These are phyloP conservation scores for Aspidoscelis tigris DNA, from an alignment of 2,113 vertebrate genomes.

Conservation along the genomic window DNA sequence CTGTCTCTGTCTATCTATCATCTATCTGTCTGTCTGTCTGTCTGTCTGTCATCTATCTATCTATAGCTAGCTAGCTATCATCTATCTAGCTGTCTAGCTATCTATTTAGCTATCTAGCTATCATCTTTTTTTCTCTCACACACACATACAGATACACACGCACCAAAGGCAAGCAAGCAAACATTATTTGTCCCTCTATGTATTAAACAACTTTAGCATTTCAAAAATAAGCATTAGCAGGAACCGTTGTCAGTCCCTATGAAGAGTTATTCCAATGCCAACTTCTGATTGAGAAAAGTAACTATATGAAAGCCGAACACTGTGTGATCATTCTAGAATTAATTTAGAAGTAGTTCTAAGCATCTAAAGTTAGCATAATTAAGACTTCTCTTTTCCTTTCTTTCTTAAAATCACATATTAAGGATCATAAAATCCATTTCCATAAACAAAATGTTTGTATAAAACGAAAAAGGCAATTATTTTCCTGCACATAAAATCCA, in stretches of 20 bases:
- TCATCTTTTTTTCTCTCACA: too few species aligned
- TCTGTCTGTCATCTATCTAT: too few species aligned
- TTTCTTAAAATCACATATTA: slow-evolving; percentile 50
- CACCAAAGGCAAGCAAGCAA: not conserved
- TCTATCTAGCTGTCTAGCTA: too few species aligned
- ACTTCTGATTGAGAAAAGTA: slow-evolving; percentile 26
- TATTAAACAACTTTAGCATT: not conserved
- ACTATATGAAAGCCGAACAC: slow-evolving; percentile 45
- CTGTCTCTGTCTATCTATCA: too few species aligned
- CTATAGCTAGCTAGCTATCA: too few species aligned
- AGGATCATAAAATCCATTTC: slow-evolving; percentile 63
- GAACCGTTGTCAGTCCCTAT: not conserved
- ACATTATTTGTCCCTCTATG: not conserved
- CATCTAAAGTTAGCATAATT: slow-evolving; percentile 66
- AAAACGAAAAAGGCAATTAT: slow-evolving; percentile 80
- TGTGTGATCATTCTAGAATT: slow-evolving; percentile 57
- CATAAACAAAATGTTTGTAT: slow-evolving; percentile 69
- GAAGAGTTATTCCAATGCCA: not conserved
- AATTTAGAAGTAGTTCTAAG: slow-evolving; percentile 55
- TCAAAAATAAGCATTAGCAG: not conserved
- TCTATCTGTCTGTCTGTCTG: too few species aligned
- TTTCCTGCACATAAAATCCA: slow-evolving; percentile 79
- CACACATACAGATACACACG: too few species aligned
- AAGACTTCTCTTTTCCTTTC: slow-evolving; percentile 35
- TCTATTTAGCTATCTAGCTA: too few species aligned